phyloP scores from a whole-genome alignment of 92 coral and sea anemone species.

The Porites evermanni region DNA sequence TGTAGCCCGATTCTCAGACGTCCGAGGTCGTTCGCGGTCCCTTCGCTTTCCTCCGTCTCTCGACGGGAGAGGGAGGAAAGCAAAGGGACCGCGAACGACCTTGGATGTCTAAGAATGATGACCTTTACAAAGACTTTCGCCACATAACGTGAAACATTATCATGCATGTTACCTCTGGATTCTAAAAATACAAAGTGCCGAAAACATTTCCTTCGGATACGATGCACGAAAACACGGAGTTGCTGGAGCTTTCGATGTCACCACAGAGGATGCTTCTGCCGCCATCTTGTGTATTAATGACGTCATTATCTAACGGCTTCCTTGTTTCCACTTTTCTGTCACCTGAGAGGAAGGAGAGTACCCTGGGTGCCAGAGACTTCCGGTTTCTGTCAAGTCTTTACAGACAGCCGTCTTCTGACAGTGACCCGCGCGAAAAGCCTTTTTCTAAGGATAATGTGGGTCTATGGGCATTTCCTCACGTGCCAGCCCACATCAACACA shows the following conservation, averaged over 20 bases:
- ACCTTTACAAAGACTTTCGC: not conserved
- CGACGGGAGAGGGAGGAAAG: no score
- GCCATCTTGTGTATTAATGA: slow-evolving; percentile 20
- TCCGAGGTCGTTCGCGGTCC: no score
- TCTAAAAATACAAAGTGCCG: slow-evolving; percentile 49
- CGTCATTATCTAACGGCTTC: slow-evolving; percentile 2
- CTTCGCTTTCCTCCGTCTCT: no score
- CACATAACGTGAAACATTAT: not conserved
- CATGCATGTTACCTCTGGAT: slow-evolving; percentile 27
- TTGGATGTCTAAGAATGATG: not conserved
- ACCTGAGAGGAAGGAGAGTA: not conserved
- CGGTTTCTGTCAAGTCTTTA: no score
- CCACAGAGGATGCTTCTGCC: slow-evolving; percentile 6
- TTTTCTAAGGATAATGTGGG: no score
- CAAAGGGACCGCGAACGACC: no score
- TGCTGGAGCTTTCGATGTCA: slow-evolving; percentile 11
- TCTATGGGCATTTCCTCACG: no score
- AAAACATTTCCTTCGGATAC: slow-evolving; percentile 32
- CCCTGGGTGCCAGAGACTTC: no score
- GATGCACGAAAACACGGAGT: not conserved
- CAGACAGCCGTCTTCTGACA: no score
- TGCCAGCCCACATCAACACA: no score
- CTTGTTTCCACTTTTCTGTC: slow-evolving; percentile 9
- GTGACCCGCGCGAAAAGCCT: no score
- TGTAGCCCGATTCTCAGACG: no score